Evolutionary conservation across 2,113 vertebrate genomes (phyloP), one percentile per base, ranked within the genome.

Genomic region (Myiopsitta monachus): DNA sequence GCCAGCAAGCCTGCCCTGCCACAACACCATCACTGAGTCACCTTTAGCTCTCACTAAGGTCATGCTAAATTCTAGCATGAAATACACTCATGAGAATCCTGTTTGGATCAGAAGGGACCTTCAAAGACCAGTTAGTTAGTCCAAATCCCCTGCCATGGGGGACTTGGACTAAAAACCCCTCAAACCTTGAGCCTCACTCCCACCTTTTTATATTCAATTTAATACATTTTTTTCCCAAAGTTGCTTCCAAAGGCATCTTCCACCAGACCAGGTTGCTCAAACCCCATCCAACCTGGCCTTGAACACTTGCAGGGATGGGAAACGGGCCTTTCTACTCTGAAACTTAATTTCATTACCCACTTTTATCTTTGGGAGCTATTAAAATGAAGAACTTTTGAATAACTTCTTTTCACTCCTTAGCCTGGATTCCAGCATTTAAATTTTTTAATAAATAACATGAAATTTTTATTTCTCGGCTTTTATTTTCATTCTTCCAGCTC

Each of bases 401-500:
- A 96, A 51, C 26, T 0, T 88, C 43, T 44, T 38, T 87, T 62
- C 18, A 41, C 7, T 86, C 86, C 46, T 70, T 54, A 83, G n/a
- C 6, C 61, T 59, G 51, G 21, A 84, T 70, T 55, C 18, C 44
- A 83, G 55, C 28, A 54, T 70, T 94, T 67, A 63, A 38, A 2
- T 30, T 73, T 83, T 77, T 88, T 52, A 87, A 85, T 84, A 76
- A 92, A 86, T 28, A 59, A n/a, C 23, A 69, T 19, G 1, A 76
- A 19, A 74, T 83, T 86, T 88, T 92, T 66, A 86, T 15, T n/a
- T 86, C 18, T 88, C 74, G 36, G 28, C 16, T 86, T 85, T 87
- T 83, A 28, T 86, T 92, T 92, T 83, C 64, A 51, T 90, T 97
- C 72, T 83, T 80, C 57, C 59, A 80, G 36, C 44, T 95, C 41